phyloP scores from a whole-genome alignment of 2,888 invertebrate genomes.

The Rotaria macrura region DNA sequence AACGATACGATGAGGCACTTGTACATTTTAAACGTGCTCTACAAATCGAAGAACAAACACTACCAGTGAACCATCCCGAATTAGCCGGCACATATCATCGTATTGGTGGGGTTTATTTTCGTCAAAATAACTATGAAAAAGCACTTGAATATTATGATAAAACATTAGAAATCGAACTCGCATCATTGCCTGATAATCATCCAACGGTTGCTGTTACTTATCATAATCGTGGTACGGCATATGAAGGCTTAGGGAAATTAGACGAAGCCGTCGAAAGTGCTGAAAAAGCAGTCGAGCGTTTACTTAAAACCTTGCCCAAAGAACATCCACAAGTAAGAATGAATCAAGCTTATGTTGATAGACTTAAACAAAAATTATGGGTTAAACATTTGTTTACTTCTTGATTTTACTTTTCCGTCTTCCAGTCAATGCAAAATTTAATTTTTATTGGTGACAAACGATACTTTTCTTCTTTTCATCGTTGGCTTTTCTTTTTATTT shows the following conservation, averaged over 20 bases:
- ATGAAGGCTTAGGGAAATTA: not conserved
- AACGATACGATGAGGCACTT: not conserved
- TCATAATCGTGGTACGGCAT: constrained; percentile 16
- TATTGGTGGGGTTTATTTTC: not conserved
- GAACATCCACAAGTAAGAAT: not conserved
- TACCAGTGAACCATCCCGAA: not conserved
- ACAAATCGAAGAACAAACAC: not conserved
- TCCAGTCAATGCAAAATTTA: too few relatives aligned
- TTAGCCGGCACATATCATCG: not conserved
- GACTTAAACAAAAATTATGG: not conserved
- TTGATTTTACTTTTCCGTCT: not conserved
- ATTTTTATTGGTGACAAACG: too few relatives aligned
- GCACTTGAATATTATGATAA: not conserved
- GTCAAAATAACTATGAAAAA: not conserved
- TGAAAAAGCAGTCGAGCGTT: constrained; percentile 1
- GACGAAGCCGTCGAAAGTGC: constrained; percentile 3
- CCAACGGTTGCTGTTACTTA: not conserved
- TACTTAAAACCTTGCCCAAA: not conserved
- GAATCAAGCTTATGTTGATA: constrained; percentile 4
- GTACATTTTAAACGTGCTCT: not conserved
- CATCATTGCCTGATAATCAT: not conserved
- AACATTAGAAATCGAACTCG: not conserved
- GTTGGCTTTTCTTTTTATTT: too few relatives aligned
- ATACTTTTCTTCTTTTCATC: too few relatives aligned
- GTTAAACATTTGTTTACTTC: not conserved